These are phyloP conservation scores for Cataglyphis altisquamis DNA, from an alignment of 2,888 invertebrate genomes.

Conservation along the genomic window DNA sequence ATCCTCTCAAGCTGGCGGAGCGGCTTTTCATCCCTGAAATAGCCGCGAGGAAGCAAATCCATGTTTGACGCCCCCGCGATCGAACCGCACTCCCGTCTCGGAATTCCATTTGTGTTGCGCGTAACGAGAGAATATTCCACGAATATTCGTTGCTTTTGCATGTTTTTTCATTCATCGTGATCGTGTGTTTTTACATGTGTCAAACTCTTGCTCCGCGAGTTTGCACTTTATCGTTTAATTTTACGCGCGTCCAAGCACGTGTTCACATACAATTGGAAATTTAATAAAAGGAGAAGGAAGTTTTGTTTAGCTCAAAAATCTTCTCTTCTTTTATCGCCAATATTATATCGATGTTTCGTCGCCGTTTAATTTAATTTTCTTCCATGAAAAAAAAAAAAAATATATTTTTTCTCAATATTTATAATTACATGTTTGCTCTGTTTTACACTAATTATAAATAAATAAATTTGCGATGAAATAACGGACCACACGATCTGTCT, in stretches of 20 bases:
- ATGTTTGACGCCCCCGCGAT: constrained; percentile 31
- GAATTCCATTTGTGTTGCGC: constrained; percentile 29
- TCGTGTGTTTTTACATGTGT: neutral
- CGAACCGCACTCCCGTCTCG: constrained; percentile 31
- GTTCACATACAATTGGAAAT: neutral
- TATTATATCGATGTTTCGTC: too few species aligned
- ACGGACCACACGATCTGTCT: neutral
- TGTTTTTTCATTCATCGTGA: neutral
- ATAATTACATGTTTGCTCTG: neutral
- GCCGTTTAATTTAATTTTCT: constrained; percentile 5
- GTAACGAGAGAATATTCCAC: constrained; percentile 7
- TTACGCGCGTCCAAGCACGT: neutral
- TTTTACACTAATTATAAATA: neutral
- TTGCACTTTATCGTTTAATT: constrained; percentile 27
- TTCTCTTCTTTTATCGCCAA: too few species aligned
- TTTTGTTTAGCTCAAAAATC: neutral
- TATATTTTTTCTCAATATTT: neutral
- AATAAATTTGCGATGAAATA: neutral
- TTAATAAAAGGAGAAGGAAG: neutral
- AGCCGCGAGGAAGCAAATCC: constrained; percentile 42
- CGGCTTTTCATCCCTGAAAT: constrained; percentile 39
- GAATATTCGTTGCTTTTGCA: constrained; percentile 11
- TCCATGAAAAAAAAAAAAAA: neutral
- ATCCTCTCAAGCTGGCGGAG: neutral
- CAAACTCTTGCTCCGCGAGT: neutral